Conservation (phyloP, 1,140 invertebrate species). For the silkworm (Bombyx mori) region DNA sequence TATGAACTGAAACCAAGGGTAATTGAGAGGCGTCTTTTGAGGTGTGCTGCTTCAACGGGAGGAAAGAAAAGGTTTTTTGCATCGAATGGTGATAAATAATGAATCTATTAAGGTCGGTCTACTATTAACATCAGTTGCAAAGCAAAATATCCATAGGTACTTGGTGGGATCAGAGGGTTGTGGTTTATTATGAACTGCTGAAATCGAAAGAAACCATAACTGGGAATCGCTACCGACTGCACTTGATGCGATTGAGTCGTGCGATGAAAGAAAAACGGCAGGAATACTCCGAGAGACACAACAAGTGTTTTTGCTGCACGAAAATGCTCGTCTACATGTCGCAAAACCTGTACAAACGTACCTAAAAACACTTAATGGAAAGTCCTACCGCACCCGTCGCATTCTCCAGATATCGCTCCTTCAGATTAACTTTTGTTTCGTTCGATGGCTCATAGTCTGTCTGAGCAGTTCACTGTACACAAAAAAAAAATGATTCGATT, state of each 20-base stretch:
- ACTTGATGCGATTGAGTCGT: conserved; percentile 10
- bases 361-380: conserved; percentile 2
- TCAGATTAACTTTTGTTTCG: too few relatives aligned
- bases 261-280: conserved; percentile 8
- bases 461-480: too few relatives aligned
- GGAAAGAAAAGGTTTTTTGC: too few relatives aligned
- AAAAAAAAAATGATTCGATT: too few relatives aligned
- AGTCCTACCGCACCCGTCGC: too few relatives aligned
- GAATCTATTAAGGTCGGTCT: too few relatives aligned
- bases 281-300: conserved; percentile 4
- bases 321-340: not conserved
- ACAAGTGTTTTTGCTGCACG: conserved; percentile 1
- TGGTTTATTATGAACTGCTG: conserved; percentile 33
- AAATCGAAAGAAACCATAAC: conserved; percentile 17
- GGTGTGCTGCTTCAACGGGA: too few relatives aligned
- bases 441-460: too few relatives aligned
- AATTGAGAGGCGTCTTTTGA: too few relatives aligned
- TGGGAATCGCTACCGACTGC: conserved; percentile 6
- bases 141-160: conserved; percentile 16
- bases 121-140: conserved; percentile 10
- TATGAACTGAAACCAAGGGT: too few relatives aligned
- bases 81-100: too few relatives aligned
- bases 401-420: too few relatives aligned
- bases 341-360: not conserved
- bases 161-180: conserved; percentile 31